Percentiles rank a stretch among this genome's conserved stretches.
These are phyloP conservation scores for Spodoptera frugiperda DNA, from an alignment of 1,140 invertebrate genomes.

Conservation along the genomic window DNA sequence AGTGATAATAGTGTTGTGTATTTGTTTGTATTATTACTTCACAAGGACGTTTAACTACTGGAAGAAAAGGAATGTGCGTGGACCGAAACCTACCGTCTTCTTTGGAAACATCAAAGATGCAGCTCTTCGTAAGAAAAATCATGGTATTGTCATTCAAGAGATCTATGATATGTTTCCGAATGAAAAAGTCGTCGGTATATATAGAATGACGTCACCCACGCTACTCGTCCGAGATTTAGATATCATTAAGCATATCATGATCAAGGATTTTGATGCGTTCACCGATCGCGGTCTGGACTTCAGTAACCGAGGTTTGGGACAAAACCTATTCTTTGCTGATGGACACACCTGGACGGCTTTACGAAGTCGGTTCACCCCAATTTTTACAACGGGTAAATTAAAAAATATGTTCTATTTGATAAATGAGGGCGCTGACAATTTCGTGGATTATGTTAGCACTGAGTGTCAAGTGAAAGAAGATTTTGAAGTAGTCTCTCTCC, in stretches of 20 bases:
- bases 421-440: constrained; percentile 65
- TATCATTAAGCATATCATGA: constrained; percentile 87
- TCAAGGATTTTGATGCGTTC: constrained; percentile 87
- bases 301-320: constrained; percentile 84
- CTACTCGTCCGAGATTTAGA: constrained; percentile 86
- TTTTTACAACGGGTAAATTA: constrained; percentile 88
- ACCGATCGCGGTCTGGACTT: constrained; percentile 79
- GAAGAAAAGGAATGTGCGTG: constrained; percentile 50
- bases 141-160: constrained; percentile 46
- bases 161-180: constrained; percentile 62
- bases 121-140: constrained; percentile 35
- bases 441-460: constrained; percentile 62
- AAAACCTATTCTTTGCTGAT: constrained; percentile 78
- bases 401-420: constrained; percentile 85
- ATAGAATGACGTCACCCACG: constrained; percentile 75
- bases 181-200: constrained; percentile 71
- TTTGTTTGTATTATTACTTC: constrained; percentile 31
- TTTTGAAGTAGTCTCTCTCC: constrained; percentile 76
- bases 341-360: constrained; percentile 86
- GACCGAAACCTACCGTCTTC: constrained; percentile 47
- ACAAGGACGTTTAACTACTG: constrained; percentile 49
- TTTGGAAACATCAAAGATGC: constrained; percentile 53
- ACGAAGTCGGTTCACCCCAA: constrained; percentile 84
- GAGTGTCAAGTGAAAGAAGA: constrained; percentile 49
- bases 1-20: constrained; percentile 4